A percentile compares a stretch with the other conserved stretches of the same genome.
Evolutionary conservation across 2,797 vertebrate genomes (phyloP).

Genomic region (Eurystomus glaucurus): DNA sequence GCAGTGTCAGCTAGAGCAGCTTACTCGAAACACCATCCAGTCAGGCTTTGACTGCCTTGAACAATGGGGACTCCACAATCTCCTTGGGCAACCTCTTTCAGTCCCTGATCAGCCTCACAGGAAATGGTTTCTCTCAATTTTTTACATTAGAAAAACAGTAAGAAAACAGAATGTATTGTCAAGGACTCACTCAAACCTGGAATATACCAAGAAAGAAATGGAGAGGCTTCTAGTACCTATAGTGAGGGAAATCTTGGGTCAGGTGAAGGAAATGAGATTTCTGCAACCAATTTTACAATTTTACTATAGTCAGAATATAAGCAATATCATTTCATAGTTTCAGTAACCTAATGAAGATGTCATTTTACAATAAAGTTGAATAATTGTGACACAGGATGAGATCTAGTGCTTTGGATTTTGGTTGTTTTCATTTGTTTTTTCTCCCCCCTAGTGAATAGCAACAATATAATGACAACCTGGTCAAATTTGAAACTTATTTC

Average conservation of each 20-base stretch:
- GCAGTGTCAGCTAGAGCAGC: neutral
- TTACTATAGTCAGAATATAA: neutral
- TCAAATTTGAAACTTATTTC: neutral
- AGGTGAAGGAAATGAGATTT: neutral
- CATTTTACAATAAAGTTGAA: neutral
- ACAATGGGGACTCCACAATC: accelerated
- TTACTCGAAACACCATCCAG: neutral
- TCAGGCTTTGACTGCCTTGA: neutral
- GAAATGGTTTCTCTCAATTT: neutral
- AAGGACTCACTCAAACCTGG: neutral
- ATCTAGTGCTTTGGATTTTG: neutral
- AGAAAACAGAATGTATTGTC: neutral
- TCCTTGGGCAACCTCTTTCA: neutral
- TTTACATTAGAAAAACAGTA: neutral
- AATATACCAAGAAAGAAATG: neutral
- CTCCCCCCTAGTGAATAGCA: neutral
- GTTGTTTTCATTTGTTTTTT: neutral
- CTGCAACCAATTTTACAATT: neutral
- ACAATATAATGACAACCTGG: neutral
- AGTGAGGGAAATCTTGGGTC: neutral
- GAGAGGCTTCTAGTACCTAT: neutral
- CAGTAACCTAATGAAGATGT: neutral
- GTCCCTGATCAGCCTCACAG: neutral
- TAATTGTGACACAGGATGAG: neutral
- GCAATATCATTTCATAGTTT: neutral